Percentiles rank a stretch among this genome's conserved stretches.
Conservation (phyloP, 2,113 vertebrate species). For the Danionella cerebrum region DNA sequence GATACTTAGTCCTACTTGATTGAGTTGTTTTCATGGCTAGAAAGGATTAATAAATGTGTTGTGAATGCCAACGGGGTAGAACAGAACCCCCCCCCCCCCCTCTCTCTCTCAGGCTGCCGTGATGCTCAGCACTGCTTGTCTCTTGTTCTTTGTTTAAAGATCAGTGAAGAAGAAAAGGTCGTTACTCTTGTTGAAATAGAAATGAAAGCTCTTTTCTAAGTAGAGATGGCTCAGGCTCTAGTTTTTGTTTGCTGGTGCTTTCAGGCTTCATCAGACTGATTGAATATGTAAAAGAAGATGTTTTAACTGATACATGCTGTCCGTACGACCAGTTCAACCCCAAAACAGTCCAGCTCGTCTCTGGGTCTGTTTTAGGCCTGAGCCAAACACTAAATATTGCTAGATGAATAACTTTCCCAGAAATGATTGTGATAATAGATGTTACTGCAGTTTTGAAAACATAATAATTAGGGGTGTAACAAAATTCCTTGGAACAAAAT, state of each 20-base stretch:
- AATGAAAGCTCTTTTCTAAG: neutral
- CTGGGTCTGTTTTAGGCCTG: too few species aligned
- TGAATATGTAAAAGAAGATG: too few species aligned
- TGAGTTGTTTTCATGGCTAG: neutral
- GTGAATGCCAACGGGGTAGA: neutral
- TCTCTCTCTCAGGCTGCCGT: neutral
- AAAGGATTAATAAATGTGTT: neutral
- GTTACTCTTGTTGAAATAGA: neutral
- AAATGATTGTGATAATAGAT: too few species aligned
- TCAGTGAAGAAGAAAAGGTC: slow-evolving; percentile 12
- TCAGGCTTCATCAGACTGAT: neutral
- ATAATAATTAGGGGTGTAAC: too few species aligned
- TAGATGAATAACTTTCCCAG: too few species aligned
- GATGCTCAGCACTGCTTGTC: neutral
- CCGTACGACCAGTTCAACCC: too few species aligned
- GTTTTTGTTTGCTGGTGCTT: neutral
- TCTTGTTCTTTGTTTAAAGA: slow-evolving; percentile 14
- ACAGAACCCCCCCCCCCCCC: neutral
- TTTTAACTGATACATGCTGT: too few species aligned
- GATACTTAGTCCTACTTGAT: slow-evolving; percentile 7
- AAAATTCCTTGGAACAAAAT: too few species aligned
- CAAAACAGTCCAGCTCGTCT: too few species aligned
- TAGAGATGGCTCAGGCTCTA: neutral
- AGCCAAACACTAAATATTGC: too few species aligned
- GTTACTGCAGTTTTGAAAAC: too few species aligned